phyloP scores from a whole-genome alignment of 2,888 invertebrate species.

The Tipula vernalis region DNA sequence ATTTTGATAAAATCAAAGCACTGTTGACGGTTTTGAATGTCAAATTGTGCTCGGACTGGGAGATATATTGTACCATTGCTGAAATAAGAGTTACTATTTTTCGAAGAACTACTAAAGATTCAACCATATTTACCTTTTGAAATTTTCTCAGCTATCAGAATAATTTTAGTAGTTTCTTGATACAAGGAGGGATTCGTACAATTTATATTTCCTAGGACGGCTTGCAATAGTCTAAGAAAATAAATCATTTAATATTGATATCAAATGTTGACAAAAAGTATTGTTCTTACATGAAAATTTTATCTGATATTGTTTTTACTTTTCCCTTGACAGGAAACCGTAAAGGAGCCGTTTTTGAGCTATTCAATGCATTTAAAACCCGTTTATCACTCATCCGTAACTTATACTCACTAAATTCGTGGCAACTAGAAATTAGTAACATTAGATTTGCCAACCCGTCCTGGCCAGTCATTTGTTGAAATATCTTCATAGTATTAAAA shows the following conservation, averaged over 20 bases:
- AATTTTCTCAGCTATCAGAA: conserved; percentile 52
- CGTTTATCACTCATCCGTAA: conserved; percentile 57
- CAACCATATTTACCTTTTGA: conserved; percentile 44
- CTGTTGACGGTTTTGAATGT: conserved; percentile 42
- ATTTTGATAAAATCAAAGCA: conserved; percentile 50
- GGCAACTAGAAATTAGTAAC: conserved; percentile 43
- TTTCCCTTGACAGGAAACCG: conserved; percentile 58
- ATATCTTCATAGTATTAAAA: conserved; percentile 61
- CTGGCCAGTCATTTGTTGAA: conserved; percentile 47
- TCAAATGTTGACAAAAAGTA: background rate
- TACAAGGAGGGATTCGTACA: conserved; percentile 54
- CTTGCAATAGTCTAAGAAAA: conserved; percentile 54
- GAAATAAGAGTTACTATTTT: conserved; percentile 12
- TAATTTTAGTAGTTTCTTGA: conserved; percentile 56
- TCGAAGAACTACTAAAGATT: background rate
- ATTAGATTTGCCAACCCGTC: conserved; percentile 45
- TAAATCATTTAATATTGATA: conserved; percentile 4
- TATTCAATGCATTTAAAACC: conserved; percentile 54
- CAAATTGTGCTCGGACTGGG: conserved; percentile 27
- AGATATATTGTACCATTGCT: conserved; percentile 47
- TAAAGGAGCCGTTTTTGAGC: conserved; percentile 41
- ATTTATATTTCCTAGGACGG: conserved; percentile 53
- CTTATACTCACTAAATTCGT: conserved; percentile 55
- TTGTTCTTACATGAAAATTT: conserved; percentile 50
- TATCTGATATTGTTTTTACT: conserved; percentile 58